Evolutionary conservation across 35 echinoderm and acorn worm genomes (phyloP).

Genomic region (Apostichopus parvimensis): DNA sequence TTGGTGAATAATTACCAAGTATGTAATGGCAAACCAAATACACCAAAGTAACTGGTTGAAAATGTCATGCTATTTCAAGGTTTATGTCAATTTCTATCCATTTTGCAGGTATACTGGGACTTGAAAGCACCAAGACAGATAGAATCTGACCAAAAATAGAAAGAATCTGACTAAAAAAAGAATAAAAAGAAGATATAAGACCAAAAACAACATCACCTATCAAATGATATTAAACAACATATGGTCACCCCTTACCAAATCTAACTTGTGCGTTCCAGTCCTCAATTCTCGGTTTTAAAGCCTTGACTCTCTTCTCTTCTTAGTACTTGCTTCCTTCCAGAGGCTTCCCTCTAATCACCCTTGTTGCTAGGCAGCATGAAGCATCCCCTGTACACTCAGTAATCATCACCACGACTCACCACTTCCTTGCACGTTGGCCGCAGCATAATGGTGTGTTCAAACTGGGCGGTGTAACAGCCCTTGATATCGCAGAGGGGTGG

Average conservation of each 20-base stretch:
- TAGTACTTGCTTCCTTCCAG: not conserved
- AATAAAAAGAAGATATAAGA: too few species aligned
- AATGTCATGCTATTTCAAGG: too few species aligned
- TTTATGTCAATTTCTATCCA: too few species aligned
- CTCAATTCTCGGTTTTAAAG: not conserved
- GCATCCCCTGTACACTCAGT: conserved; percentile 29
- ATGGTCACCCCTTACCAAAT: not conserved
- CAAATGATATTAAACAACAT: not conserved
- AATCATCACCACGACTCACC: conserved; percentile 90
- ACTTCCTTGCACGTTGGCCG: conserved; percentile 96
- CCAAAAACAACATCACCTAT: too few species aligned
- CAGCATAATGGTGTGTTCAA: conserved; percentile 98
- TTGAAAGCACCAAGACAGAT: too few species aligned
- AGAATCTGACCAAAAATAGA: too few species aligned
- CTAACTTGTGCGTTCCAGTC: not conserved
- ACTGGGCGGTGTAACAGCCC: conserved; percentile 95
- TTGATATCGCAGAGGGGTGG: conserved; percentile 92
- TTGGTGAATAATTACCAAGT: too few species aligned
- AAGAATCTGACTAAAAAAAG: too few species aligned
- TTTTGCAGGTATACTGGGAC: too few species aligned
- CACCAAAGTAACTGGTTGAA: too few species aligned
- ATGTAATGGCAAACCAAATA: too few species aligned
- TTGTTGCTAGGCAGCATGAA: not conserved
- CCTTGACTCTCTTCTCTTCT: not conserved
- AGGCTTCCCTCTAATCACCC: not conserved